These are phyloP conservation scores for Drosophila nigricruria DNA, from an alignment of 2,888 invertebrate species.

Conservation along the genomic window DNA sequence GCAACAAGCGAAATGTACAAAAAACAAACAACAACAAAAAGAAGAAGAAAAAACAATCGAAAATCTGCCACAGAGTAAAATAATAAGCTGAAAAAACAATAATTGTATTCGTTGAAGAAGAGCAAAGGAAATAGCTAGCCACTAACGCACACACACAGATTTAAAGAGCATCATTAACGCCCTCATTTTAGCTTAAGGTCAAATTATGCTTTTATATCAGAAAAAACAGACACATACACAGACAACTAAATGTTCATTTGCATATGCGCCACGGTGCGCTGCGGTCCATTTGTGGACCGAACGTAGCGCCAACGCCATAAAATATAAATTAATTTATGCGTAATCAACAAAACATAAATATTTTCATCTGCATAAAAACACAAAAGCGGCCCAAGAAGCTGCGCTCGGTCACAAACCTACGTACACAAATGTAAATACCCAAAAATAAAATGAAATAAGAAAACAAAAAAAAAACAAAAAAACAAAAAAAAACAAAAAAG, in stretches of 20 bases:
- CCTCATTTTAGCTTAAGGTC: conserved; percentile 82
- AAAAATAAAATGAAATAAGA: conserved; percentile 30
- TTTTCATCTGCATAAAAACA: conserved; percentile 81
- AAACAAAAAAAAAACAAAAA: conserved; percentile 22
- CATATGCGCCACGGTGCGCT: conserved; percentile 58
- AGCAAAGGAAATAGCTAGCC: conserved; percentile 36
- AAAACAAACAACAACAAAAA: conserved; percentile 11
- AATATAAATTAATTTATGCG: conserved; percentile 81
- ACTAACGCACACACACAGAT: conserved; percentile 35
- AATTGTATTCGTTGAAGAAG: conserved; percentile 38
- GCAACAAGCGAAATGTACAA: conserved; percentile 49
- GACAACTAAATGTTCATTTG: conserved; percentile 62
- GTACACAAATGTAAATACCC: conserved; percentile 55
- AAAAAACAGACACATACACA: conserved; percentile 30
- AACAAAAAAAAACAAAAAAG: conserved; percentile 15
- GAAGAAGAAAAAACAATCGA: conserved; percentile 42
- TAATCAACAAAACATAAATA: conserved; percentile 82
- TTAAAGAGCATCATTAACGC: conserved; percentile 81
- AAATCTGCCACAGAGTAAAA: conserved; percentile 38
- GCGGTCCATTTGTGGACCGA: conserved; percentile 78
- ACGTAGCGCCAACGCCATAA: conserved; percentile 80
- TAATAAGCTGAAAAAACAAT: conserved; percentile 50
- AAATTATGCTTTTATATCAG: conserved; percentile 74
- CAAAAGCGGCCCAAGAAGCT: conserved; percentile 74
- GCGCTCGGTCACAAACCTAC: conserved; percentile 57